phyloP scores from a whole-genome alignment of 2,888 invertebrate genomes.

The Endotricha flammealis region DNA sequence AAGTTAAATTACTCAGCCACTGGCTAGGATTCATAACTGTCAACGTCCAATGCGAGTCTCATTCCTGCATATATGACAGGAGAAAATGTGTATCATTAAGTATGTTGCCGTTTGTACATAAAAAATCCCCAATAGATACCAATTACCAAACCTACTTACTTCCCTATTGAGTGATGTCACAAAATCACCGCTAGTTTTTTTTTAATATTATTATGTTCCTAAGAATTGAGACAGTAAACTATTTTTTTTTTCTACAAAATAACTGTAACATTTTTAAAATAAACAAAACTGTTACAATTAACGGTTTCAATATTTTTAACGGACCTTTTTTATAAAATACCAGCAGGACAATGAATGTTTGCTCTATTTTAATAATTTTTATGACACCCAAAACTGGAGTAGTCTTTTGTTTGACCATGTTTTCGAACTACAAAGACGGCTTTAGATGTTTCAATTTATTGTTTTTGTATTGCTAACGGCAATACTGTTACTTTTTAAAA shows the following conservation, averaged over 20 bases:
- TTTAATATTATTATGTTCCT: not conserved
- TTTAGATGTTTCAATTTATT: not conserved
- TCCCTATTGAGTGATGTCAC: no score
- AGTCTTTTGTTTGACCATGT: constrained; percentile 22
- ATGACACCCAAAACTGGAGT: constrained; percentile 46
- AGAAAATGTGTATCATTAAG: no score
- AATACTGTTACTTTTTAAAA: not conserved
- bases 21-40: no score
- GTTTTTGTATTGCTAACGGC: not conserved
- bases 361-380: constrained; percentile 62
- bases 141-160: no score
- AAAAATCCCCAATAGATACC: no score
- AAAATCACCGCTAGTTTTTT: not conserved
- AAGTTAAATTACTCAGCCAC: no score
- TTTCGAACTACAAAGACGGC: constrained; percentile 8
- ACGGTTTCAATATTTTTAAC: constrained; percentile 41
- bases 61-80: no score
- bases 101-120: no score
- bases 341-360: constrained; percentile 38
- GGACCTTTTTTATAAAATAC: constrained; percentile 29
- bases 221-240: not conserved
- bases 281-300: constrained; percentile 55
- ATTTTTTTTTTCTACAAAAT: constrained; percentile 8
- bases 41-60: no score
- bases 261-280: constrained; percentile 22